Evolutionary conservation across 2,797 vertebrate genomes (phyloP), one percentile per base, ranked within the genome.

Genomic region (Alfaro cultratus): DNA sequence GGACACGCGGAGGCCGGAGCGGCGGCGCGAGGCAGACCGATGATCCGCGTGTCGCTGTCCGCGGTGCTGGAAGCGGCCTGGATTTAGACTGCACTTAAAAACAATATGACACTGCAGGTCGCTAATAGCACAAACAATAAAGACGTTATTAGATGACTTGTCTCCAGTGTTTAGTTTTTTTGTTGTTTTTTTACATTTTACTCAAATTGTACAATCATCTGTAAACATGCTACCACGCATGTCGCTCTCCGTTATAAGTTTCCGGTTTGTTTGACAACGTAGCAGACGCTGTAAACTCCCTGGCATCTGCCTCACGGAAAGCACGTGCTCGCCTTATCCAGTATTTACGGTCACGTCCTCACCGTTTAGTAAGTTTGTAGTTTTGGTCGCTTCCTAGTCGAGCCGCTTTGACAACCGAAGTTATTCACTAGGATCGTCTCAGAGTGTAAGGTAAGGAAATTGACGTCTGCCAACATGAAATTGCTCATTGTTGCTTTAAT

Each of bases 21-120:
- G 41, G 60, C 15, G 29, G 46, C n/a, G 49, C 0, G 12, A 47
- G 18, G 15, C 45, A 45, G 7, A 5, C 43, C 18, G 67, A 67
- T 3, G 4, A 76, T 5, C 64, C 7, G 74, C 0, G 13, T 18
- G 81, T n/a, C 46, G 84, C 93, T 94, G 81, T 94, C 94, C 91
- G 7, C 6, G 92, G 94, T 94, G 74, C 94, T 94, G 92, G 88
- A 88, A 43, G 1, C 1, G 57, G 4, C 36, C n/a, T 77, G 79
- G 55, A 31, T 16, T 34, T 16, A 62, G 5, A 13, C 55, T 57
- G n/a, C 1, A 18, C 11, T 10, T 10, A 4, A 57, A 18, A 16
- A 62, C 47, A 26, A 31, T 31, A 4, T 9, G 1, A 15, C 13
- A 60, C 57, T 60, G 11, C 13, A 1, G 18, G 62, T 23, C 9